These are phyloP conservation scores for Petrolisthes manimaculis DNA, from an alignment of 2,888 invertebrate genomes.

Conservation along the genomic window DNA sequence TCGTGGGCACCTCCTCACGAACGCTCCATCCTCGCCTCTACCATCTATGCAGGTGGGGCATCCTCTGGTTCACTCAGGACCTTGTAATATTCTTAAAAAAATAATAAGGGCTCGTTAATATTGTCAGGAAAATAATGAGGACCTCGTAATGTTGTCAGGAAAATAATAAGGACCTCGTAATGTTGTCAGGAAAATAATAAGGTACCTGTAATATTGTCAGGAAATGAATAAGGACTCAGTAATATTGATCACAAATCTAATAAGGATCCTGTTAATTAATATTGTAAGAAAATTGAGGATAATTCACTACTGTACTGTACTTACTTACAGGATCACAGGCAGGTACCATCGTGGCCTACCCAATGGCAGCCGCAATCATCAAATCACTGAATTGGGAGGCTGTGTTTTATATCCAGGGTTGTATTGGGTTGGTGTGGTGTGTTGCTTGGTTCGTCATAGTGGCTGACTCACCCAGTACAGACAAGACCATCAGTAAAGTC, in stretches of 20 bases:
- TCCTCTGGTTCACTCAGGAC: too few relatives aligned
- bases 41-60: slow-evolving; percentile 78
- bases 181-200: too few relatives aligned
- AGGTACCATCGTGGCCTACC: slow-evolving; percentile 91
- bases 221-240: too few relatives aligned
- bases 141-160: too few relatives aligned
- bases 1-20: slow-evolving; percentile 94
- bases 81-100: too few relatives aligned
- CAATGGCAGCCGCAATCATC: slow-evolving; percentile 86
- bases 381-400: slow-evolving; percentile 88
- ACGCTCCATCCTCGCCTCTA: slow-evolving; percentile 88
- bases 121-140: too few relatives aligned
- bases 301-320: neutral
- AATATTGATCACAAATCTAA: too few relatives aligned
- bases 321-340: slow-evolving; percentile 52
- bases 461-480: slow-evolving; percentile 37
- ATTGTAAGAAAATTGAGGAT: neutral
- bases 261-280: neutral
- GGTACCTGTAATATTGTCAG: too few relatives aligned
- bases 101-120: too few relatives aligned
- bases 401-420: slow-evolving; percentile 87
- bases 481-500: slow-evolving; percentile 28
- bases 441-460: slow-evolving; percentile 53
- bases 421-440: slow-evolving; percentile 56
- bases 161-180: too few relatives aligned